Percentiles rank a stretch among this genome's conserved stretches.
Conservation (phyloP, 2,113 vertebrate genomes). For the Syngnathus scovelli region DNA sequence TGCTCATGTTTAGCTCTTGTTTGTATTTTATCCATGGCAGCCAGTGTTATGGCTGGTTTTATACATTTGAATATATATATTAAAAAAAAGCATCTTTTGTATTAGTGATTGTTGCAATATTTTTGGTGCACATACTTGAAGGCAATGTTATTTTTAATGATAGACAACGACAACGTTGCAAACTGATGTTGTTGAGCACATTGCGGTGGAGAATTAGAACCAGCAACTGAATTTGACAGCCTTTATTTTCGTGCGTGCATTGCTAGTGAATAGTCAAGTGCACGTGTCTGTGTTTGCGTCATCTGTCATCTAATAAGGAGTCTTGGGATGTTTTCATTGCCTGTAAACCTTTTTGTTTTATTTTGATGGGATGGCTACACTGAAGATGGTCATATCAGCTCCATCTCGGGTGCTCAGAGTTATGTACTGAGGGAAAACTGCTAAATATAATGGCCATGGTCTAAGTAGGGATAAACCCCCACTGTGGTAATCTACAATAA, state of each 20-base stretch:
- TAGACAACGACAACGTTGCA: conserved; percentile 14
- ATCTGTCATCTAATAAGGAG: neutral
- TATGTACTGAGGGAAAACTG: neutral
- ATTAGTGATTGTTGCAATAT: conserved; percentile 34
- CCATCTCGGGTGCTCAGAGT: neutral
- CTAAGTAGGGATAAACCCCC: neutral
- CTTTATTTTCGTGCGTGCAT: neutral
- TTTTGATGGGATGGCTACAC: neutral
- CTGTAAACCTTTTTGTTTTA: neutral
- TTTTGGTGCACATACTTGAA: conserved; percentile 14
- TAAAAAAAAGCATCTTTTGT: conserved; percentile 16
- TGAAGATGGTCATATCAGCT: conserved; percentile 5
- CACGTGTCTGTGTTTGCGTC: conserved; percentile 2
- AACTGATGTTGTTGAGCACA: conserved; percentile 3
- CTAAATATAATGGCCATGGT: neutral
- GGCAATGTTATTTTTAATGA: conserved; percentile 14
- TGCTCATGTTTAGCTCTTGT: conserved; percentile 9
- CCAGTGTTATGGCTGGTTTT: conserved; percentile 30
- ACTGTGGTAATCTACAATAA: conserved; percentile 4
- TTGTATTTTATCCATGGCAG: conserved; percentile 30
- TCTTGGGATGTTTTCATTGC: neutral
- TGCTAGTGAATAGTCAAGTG: neutral
- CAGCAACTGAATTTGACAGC: conserved; percentile 8
- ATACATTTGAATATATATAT: conserved; percentile 11
- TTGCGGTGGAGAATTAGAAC: neutral